Evolutionary conservation across 2,113 vertebrate genomes (phyloP), one percentile per base, ranked within the genome.

Genomic region (Serilophus lunatus): DNA sequence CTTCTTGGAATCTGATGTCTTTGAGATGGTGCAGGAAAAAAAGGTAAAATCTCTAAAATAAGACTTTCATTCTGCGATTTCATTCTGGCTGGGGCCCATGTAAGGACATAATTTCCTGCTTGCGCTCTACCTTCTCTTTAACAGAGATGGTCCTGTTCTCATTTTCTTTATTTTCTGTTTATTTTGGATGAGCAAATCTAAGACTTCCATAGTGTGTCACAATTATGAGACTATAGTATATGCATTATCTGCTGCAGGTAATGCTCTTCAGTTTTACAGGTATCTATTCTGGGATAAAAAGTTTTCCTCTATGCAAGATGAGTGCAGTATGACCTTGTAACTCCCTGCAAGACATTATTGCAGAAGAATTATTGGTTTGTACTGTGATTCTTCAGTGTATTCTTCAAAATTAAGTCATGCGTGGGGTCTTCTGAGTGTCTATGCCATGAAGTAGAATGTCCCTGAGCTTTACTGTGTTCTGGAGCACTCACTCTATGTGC

Each of bases 91-190:
- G 28, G 29, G 3, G 10, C 51, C 78, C 35, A 13, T 11, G 13
- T 33, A 57, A 66, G 42, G 69, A 57, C 69, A 66, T 53, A 0
- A 26, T 84, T 89, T 93, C 78, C 88, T 65, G 36, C 28, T 79
- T 49, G 42, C 53, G 53, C 60, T 78, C 60, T 82, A 6, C 51
- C 29, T 72, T 93, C 38, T 89, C 47, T 78, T 47, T 65, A 85
- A 79, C 57, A 86, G 80, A 72, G 45, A 57, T 69, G n/a, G 42
- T 61, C 54, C 45, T 81, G 64, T 92, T 93, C 63, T 82, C 36
- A 29, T 82, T 80, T 91, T 66, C 45, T 74, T 47, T 89, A 49
- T 66, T 90, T 95, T 61, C 66, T 90, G 31, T 86, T 88, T 80
- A 31, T 64, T 90, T 90, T 85, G 88, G 65, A 90, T 17, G 44